Base-by-base conservation (phyloP, 2,113 vertebrate species). In the Mormyrus lacerda region DNA sequence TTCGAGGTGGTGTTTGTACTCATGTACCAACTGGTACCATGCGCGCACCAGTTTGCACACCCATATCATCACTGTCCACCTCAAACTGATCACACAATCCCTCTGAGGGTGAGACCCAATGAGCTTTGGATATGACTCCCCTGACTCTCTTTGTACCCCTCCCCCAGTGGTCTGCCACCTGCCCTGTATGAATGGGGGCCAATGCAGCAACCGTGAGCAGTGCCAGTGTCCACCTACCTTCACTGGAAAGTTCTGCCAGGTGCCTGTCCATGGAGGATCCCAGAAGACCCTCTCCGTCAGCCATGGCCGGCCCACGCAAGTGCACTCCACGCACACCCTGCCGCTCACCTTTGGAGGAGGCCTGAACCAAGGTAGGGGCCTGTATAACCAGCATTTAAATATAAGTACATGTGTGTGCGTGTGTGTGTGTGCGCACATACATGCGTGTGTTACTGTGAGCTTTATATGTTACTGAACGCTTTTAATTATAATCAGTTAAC, bases 151-250 rank as follows among this genome's bases (percentile, higher is more conserved):
- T 35, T 19, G 21, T 44, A 85, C 94, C 53, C 1, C 0, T 95
- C 44, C n/a, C 89, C 90, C 93, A 99, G 98, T 99, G 88, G 98
- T 99, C 93, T 99, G 98, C 93, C 98, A 99, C 88, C 96, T 99
- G 90, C 98, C 98, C 0, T 99, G 98, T 90, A 98, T 98, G 94
- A 99, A 99, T 92, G 98, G 98, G 31, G 98, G 98, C 53, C 97
- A 98, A 91, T 99, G 98, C 94, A 98, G 97, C 58, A 94, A 97
- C 90, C 96, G 98, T 93, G 97, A 99, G 94, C 98, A 98, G 93
- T 99, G 98, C 93, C 98, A 98, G 82, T 99, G 98, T 90, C 98
- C 98, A 85, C 97, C 98, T 58, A 97, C 96, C 94, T 99, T 97
- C 91, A 99, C 98, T 0, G 98, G 98, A 87, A 99, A 99, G 93